Evolutionary conservation across 2,888 invertebrate genomes (phyloP).

Genomic region (Dermolepida albohirtum): DNA sequence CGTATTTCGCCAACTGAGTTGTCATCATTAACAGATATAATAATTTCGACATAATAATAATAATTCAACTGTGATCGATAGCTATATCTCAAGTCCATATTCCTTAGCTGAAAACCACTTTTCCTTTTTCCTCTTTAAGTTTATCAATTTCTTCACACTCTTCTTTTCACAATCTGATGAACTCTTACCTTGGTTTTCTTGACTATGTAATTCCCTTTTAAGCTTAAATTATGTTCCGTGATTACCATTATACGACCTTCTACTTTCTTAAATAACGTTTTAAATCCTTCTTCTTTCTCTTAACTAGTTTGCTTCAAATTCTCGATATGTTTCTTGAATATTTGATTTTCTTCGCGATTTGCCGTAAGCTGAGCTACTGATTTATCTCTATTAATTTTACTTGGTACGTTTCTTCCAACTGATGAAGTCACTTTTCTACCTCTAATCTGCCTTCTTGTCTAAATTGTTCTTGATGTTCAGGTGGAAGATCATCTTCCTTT

Average conservation of each 20-base stretch:
- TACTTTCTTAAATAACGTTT: slow-evolving; percentile 76
- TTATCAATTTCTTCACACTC: slow-evolving; percentile 71
- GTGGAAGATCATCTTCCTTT: slow-evolving; percentile 67
- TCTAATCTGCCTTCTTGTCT: slow-evolving; percentile 66
- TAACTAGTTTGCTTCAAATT: slow-evolving; percentile 61
- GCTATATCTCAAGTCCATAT: too few species aligned
- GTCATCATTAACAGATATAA: too few species aligned
- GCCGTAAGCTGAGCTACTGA: slow-evolving; percentile 63
- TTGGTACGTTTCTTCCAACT: slow-evolving; percentile 64
- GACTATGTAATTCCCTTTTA: slow-evolving; percentile 67
- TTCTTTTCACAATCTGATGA: slow-evolving; percentile 62
- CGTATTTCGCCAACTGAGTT: too few species aligned
- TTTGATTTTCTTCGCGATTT: slow-evolving; percentile 68
- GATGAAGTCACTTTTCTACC: slow-evolving; percentile 62
- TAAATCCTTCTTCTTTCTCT: slow-evolving; percentile 66
- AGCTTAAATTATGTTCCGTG: slow-evolving; percentile 75
- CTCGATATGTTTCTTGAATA: slow-evolving; percentile 68
- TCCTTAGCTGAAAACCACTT: too few species aligned
- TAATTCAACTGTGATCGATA: too few species aligned
- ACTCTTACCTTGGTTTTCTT: slow-evolving; percentile 50
- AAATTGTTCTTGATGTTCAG: slow-evolving; percentile 65
- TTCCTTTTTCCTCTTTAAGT: slow-evolving; percentile 75
- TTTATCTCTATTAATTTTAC: slow-evolving; percentile 66
- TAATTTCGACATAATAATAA: too few species aligned
- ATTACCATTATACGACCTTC: slow-evolving; percentile 79